phyloP scores from a whole-genome alignment of 1,140 invertebrate species.

The Apis cerana region DNA sequence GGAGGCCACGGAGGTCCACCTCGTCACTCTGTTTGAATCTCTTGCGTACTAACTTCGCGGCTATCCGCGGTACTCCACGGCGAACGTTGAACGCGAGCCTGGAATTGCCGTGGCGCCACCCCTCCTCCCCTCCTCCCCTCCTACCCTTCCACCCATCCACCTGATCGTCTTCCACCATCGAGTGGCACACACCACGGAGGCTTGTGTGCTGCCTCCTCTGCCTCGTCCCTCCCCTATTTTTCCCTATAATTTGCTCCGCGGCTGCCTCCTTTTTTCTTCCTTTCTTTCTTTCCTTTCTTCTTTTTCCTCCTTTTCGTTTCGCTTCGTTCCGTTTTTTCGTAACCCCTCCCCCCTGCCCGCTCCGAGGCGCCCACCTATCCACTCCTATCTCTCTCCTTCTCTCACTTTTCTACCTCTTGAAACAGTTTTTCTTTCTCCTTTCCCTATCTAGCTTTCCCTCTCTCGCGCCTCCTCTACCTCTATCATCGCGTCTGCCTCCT shows the following conservation, averaged over 20 bases:
- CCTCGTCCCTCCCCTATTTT: slow-evolving; percentile 70
- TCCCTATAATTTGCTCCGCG: slow-evolving; percentile 78
- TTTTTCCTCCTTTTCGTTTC: slow-evolving; percentile 22
- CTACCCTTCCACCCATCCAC: slow-evolving; percentile 56
- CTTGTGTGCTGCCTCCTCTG: slow-evolving; percentile 42
- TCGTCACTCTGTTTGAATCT: slow-evolving; percentile 57
- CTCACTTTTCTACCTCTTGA: slow-evolving; percentile 1
- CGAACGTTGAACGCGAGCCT: slow-evolving; percentile 77
- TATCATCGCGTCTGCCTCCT: slow-evolving; percentile 37
- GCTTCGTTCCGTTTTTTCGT: slow-evolving; percentile 3
- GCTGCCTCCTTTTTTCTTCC: slow-evolving; percentile 66
- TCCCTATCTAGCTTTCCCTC: slow-evolving; percentile 42
- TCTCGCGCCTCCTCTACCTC: slow-evolving; percentile 47
- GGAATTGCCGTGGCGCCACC: slow-evolving; percentile 80
- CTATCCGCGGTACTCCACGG: slow-evolving; percentile 74
- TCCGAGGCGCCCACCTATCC: neutral
- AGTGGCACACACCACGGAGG: slow-evolving; percentile 46
- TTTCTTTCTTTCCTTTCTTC: slow-evolving; percentile 68
- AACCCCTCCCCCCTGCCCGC: slow-evolving; percentile 32
- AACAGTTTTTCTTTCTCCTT: slow-evolving; percentile 7
- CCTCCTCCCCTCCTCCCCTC: slow-evolving; percentile 65
- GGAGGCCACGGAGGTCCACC: neutral
- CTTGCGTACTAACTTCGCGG: slow-evolving; percentile 74
- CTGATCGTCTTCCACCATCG: slow-evolving; percentile 52
- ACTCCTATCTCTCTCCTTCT: neutral